Evolutionary conservation across 2,113 vertebrate species (phyloP).

Genomic region (Calyptommatus sinebrachiatus): DNA sequence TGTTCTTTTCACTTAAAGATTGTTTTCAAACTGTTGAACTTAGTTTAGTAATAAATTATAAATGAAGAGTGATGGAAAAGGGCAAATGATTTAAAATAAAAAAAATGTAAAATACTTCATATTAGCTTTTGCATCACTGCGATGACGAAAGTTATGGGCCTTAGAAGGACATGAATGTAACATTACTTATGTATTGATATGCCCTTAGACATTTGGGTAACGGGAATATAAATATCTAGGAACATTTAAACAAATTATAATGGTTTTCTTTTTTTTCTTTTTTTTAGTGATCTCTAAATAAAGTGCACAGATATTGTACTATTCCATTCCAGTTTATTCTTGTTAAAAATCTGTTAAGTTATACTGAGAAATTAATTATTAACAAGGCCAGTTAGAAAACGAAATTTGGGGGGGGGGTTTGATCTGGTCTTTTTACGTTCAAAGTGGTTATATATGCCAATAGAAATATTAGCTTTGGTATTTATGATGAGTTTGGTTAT

Average conservation of each 20-base stretch:
- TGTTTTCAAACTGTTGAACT: neutral
- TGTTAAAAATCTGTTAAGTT: neutral
- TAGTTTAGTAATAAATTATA: neutral
- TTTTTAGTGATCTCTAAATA: neutral
- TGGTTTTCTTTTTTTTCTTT: neutral
- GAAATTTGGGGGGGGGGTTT: no score
- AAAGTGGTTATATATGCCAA: no score
- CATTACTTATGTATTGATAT: no score
- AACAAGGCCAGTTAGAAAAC: neutral
- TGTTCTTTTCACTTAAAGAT: slow-evolving; percentile 13
- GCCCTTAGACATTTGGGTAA: no score
- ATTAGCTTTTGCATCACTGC: neutral
- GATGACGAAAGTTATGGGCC: neutral
- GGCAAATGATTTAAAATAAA: neutral
- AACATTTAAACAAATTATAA: no score
- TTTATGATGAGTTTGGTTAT: slow-evolving; percentile 4
- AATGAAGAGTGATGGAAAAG: neutral
- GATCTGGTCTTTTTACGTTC: no score
- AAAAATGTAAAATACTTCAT: neutral
- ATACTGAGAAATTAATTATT: neutral
- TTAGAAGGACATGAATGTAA: neutral
- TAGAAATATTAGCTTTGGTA: no score
- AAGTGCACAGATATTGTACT: neutral
- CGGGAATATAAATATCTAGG: no score
- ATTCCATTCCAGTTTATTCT: no score